Evolutionary conservation across 2,888 invertebrate genomes (phyloP), one percentile per base, ranked within the genome.

Genomic region (Ophion ventricosus): DNA sequence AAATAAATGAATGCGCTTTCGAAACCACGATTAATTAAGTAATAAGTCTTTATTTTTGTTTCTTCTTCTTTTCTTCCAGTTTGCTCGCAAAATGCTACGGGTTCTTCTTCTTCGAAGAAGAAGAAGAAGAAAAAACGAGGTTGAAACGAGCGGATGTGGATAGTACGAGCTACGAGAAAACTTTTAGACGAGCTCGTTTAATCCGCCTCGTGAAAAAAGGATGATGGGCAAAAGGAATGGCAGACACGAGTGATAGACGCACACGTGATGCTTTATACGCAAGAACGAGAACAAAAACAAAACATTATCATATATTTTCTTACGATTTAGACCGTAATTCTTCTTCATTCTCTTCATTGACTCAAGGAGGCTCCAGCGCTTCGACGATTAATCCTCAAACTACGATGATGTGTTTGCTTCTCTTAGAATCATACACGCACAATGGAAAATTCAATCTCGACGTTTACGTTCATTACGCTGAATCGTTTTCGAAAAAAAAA

Each of bases 281-380:
- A 26, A 70, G 64, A 78, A 14, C 49, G 17, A 73, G 23, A 49
- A 78, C 63, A 63, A 69, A 82, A 49, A 64, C 49, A 61, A 74
- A 82, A 63, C 75, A 77, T 82, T 85, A 66, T 76, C 25, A 85
- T 83, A 85, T 85, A 85, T 85, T 85, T 85, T 85, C 85, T 64
- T 85, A 85, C 85, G 74, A 80, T 83, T 83, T 78, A 81, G 74
- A 77, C 74, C 67, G 69, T 64, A 66, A 72, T 79, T 70, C 23
- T 26, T 72, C 25, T 59, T 57, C 35, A 23, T 67, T 23, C n/a
- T 78, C 35, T 1, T n/a, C 61, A 54, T 11, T 54, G 29, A 77
- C 35, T 74, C 14, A 49, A 49, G 49, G 49, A 49, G 49, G 49
- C 49, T 49, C 49, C 49, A 17, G 49, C 49, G 49, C 17, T 49